Conservation (phyloP, 1,140 invertebrate species). For the Lucilia sericata region DNA sequence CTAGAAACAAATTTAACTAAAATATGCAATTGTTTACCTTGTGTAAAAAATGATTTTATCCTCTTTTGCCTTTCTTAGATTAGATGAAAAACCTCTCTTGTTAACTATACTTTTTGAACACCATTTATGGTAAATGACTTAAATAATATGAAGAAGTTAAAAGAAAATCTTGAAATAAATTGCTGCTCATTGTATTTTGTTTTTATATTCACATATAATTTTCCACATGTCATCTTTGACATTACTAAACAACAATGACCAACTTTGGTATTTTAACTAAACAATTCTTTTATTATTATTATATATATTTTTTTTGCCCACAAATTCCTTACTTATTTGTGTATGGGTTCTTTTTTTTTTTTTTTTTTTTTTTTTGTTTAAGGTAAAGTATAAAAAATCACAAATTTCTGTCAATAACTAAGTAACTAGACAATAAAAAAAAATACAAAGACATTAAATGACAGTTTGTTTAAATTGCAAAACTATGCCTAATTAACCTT, state of each 20-base stretch:
- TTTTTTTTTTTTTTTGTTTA: not conserved
- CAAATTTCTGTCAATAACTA: not conserved
- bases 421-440: not conserved
- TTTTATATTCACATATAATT: not conserved
- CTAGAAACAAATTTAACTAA: too few relatives aligned
- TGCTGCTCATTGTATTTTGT: too few relatives aligned
- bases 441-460: not conserved
- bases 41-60: too few relatives aligned
- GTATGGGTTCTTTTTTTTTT: not conserved
- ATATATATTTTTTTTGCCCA: too few relatives aligned
- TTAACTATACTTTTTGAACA: not conserved
- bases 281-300: not conserved
- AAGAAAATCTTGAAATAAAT: not conserved
- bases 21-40: too few relatives aligned
- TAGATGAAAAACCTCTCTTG: not conserved
- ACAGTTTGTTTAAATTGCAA: not conserved
- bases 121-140: not conserved
- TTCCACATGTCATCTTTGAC: not conserved
- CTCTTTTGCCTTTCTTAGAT: too few relatives aligned
- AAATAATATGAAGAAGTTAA: not conserved
- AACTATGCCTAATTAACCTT: not conserved
- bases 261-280: slow-evolving; percentile 2
- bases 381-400: not conserved
- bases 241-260: not conserved
- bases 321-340: not conserved